Percentiles rank a stretch among this genome's conserved stretches.
Evolutionary conservation across 2,797 vertebrate genomes (phyloP).

Genomic region (Glyptemys insculpta): DNA sequence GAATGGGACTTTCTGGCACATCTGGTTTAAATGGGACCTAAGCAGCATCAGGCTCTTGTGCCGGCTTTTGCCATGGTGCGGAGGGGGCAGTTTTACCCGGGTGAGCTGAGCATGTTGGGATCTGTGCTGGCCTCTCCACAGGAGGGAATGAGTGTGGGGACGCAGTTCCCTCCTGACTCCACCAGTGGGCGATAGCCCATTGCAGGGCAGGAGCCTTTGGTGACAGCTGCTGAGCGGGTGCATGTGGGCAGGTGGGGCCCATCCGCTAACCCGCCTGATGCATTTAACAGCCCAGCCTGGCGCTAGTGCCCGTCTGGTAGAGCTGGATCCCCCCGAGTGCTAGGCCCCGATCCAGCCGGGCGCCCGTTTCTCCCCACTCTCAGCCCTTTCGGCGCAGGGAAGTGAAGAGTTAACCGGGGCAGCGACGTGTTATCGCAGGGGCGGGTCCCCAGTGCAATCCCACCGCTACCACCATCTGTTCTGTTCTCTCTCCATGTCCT

Average conservation of each 20-base stretch:
- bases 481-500: conserved; percentile 67
- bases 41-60: background rate
- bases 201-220: background rate
- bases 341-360: background rate
- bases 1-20: background rate
- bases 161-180: background rate
- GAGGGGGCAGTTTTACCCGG: no score
- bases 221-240: background rate
- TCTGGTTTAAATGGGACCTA: background rate
- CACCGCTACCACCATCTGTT: conserved; percentile 26
- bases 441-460: background rate
- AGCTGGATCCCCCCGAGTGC: background rate
- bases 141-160: background rate
- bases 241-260: background rate
- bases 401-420: background rate
- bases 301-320: background rate
- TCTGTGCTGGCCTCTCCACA: background rate
- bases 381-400: background rate
- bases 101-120: no score
- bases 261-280: background rate
- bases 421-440: background rate
- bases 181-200: background rate
- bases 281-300: background rate
- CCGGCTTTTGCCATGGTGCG: background rate
- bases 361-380: background rate